Evolutionary conservation across 2,113 vertebrate species (phyloP), one percentile per base, ranked within the genome.

Genomic region (Gambusia holbrooki): DNA sequence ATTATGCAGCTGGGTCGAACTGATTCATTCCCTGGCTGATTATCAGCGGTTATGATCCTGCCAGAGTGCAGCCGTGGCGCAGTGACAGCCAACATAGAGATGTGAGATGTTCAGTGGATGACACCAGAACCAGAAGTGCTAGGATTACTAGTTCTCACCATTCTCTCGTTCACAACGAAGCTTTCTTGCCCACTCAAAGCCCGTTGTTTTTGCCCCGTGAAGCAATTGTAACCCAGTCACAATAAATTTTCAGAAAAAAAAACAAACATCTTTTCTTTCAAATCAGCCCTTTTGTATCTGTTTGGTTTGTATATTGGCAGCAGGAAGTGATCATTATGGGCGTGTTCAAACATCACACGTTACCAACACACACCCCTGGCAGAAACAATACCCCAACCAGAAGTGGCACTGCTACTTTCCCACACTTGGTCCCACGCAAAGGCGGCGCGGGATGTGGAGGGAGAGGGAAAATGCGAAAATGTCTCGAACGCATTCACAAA

Each of bases 351-450:
- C 86, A 83, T 77, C 79, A 67, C 65, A 83, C 73, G 37, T 84
- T 87, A 89, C 30, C 69, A 4, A n/a, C 80, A 19, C 80, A n/a
- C 80, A 69, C 65, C 54, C 1, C 64, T 60, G 61, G 66, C 75
- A 89, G 89, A 93, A 37, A 93, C 92, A 93, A 92, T 93, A 63
- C 51, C 68, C 66, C 37, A 14, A 19, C 37, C 81, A 75, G 74
- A 74, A 85, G 81, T 72, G 83, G 85, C 80, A 76, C 68, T 0
- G 10, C 74, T 11, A 62, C 78, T 88, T 92, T 92, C 91, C 89
- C 90, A 92, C 89, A 91, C 81, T 91, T 76, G 5, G 33, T 84
- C 79, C 81, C 82, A 83, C 63, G 64, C 51, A 82, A 87, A 27
- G 65, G 75, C 73, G 85, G 76, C 83, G 84, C 37, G 40, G 51